A percentile compares a stretch with the other conserved stretches of the same genome.
Conservation (phyloP, 2,113 vertebrate species). For the Cyprinodon tularosa region DNA sequence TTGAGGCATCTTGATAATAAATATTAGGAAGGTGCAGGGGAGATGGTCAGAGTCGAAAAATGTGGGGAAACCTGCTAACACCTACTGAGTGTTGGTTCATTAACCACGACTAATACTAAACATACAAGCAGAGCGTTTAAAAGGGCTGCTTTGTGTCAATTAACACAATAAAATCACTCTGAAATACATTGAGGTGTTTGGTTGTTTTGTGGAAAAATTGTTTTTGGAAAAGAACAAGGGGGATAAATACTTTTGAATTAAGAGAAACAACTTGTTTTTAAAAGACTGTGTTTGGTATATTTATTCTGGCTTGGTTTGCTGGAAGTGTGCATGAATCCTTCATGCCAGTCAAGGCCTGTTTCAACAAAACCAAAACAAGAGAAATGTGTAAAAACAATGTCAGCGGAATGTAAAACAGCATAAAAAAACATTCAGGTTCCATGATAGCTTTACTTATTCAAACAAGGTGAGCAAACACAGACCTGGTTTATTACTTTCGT, state of each 20-base stretch:
- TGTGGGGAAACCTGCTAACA: neutral
- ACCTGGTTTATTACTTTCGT: conserved; percentile 32
- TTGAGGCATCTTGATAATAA: neutral
- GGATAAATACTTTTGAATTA: no score
- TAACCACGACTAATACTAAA: neutral
- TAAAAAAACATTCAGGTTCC: conserved; percentile 30
- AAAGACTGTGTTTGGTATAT: neutral
- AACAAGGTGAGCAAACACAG: conserved; percentile 27
- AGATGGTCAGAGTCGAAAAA: no score
- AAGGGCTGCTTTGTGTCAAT: no score
- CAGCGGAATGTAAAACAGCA: conserved; percentile 6
- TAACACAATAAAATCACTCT: no score
- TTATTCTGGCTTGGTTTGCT: neutral
- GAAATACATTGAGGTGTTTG: no score
- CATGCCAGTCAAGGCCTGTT: conserved; percentile 24
- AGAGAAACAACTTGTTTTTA: neutral
- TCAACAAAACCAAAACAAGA: conserved; percentile 3
- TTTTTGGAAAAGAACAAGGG: no score
- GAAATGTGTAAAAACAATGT: conserved; percentile 9
- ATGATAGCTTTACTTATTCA: conserved; percentile 39
- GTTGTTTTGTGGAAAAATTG: no score
- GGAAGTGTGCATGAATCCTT: neutral
- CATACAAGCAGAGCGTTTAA: neutral
- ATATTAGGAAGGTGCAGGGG: neutral
- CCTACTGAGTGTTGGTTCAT: no score